Conservation (phyloP, 2,113 vertebrate genomes). For the Petroica traversi region DNA sequence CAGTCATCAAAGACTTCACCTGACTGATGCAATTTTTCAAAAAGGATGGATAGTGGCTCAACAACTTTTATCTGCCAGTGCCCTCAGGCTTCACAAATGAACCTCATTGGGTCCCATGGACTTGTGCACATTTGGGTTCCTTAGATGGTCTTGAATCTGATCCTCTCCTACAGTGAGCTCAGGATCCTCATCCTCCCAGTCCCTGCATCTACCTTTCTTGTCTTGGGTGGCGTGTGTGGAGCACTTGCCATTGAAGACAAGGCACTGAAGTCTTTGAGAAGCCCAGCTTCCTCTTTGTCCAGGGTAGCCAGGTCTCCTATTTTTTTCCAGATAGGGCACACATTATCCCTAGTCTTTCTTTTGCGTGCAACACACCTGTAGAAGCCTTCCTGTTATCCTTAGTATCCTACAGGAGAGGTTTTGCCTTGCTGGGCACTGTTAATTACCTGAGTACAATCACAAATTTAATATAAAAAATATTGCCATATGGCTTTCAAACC, state of each 20-base stretch:
- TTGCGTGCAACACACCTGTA: neutral
- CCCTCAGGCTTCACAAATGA: neutral
- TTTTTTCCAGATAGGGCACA: neutral
- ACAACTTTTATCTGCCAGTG: neutral
- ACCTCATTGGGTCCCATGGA: neutral
- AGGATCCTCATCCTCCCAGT: neutral
- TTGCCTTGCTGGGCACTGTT: neutral
- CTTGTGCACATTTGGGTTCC: neutral
- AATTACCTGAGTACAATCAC: neutral
- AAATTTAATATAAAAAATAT: neutral
- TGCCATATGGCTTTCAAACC: neutral
- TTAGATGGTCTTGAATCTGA: neutral
- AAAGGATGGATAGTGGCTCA: neutral
- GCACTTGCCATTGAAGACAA: neutral
- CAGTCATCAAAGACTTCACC: neutral
- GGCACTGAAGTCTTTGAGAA: neutral
- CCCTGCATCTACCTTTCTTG: neutral
- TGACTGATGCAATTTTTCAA: neutral
- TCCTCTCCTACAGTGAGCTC: neutral
- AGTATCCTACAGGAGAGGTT: neutral
- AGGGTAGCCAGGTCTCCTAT: neutral
- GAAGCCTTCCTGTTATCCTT: neutral
- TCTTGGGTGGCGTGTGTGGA: neutral
- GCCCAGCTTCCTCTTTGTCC: neutral
- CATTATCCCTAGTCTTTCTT: neutral